Evolutionary conservation across 1,140 invertebrate genomes (phyloP).

Genomic region (Akabosia matsudoensis): DNA sequence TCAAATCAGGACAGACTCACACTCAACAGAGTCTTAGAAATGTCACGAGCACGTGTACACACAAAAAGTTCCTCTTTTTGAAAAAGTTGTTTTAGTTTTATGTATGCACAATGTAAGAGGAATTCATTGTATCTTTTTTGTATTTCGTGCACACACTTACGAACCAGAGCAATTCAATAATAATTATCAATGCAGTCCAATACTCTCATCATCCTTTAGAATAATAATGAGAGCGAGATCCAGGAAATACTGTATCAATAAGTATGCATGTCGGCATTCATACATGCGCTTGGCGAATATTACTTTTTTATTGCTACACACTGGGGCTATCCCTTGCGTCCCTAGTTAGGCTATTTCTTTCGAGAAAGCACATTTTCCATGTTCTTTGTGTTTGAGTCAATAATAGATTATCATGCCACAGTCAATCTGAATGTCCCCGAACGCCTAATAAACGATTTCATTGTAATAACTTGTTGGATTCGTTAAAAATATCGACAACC

Average conservation of each 20-base stretch:
- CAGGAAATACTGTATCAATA: background rate
- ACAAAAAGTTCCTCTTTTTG: background rate
- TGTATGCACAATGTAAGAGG: too few species aligned
- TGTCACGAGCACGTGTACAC: conserved; percentile 4
- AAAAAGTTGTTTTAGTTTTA: background rate
- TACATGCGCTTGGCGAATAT: too few species aligned
- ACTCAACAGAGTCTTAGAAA: background rate
- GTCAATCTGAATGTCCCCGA: too few species aligned
- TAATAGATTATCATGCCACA: too few species aligned
- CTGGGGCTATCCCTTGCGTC: background rate
- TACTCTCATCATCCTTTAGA: background rate
- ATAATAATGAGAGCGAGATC: conserved; percentile 4
- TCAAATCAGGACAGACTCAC: too few species aligned
- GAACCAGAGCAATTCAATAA: background rate
- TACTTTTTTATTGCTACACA: too few species aligned
- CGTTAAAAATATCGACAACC: background rate
- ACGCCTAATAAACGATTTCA: too few species aligned
- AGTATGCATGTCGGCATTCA: background rate
- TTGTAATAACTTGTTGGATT: too few species aligned
- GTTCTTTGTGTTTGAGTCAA: too few species aligned
- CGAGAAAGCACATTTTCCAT: background rate
- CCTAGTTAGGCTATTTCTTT: background rate
- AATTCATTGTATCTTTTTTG: background rate
- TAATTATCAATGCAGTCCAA: conserved; percentile 18
- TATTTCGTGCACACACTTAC: background rate